These are phyloP conservation scores for Drosophila sp. DNA, from an alignment of 1,140 invertebrate genomes.

Conservation along the genomic window DNA sequence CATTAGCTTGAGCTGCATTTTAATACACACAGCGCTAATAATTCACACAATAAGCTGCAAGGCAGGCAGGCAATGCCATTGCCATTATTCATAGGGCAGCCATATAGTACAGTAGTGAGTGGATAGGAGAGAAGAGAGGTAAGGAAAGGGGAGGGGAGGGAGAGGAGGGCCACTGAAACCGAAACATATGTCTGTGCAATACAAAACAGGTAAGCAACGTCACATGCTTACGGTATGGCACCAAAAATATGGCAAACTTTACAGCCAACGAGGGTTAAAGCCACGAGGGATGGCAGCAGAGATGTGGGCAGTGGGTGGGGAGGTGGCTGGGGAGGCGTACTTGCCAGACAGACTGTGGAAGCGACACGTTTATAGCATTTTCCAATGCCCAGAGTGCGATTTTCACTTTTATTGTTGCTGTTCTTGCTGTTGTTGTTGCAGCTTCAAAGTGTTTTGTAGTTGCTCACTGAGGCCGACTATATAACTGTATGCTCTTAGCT, in stretches of 20 bases:
- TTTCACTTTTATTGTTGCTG: slow-evolving; percentile 77
- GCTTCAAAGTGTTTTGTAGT: slow-evolving; percentile 59
- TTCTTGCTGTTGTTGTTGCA: slow-evolving; percentile 19
- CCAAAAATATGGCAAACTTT: slow-evolving; percentile 49
- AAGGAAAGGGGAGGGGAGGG: background rate
- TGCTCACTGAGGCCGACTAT: slow-evolving; percentile 52
- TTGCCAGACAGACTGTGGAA: slow-evolving; percentile 13
- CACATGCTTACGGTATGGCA: slow-evolving; percentile 11
- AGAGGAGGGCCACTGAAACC: background rate
- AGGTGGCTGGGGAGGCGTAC: background rate
- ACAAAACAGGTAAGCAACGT: slow-evolving; percentile 49
- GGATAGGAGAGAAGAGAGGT: background rate
- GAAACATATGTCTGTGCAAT: slow-evolving; percentile 39
- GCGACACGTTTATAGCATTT: slow-evolving; percentile 77
- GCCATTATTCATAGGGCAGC: slow-evolving; percentile 67
- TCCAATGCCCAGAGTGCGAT: slow-evolving; percentile 71
- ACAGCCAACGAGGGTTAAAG: slow-evolving; percentile 14
- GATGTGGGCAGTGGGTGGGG: background rate
- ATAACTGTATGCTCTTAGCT: slow-evolving; percentile 32
- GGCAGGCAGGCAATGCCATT: slow-evolving; percentile 47
- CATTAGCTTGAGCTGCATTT: slow-evolving; percentile 76
- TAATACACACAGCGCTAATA: slow-evolving; percentile 78
- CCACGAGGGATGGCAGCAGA: background rate
- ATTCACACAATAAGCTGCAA: slow-evolving; percentile 77
- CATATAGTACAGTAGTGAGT: slow-evolving; percentile 31